Base-by-base conservation (phyloP, 2,113 vertebrate species). In the Noctilio leporinus region DNA sequence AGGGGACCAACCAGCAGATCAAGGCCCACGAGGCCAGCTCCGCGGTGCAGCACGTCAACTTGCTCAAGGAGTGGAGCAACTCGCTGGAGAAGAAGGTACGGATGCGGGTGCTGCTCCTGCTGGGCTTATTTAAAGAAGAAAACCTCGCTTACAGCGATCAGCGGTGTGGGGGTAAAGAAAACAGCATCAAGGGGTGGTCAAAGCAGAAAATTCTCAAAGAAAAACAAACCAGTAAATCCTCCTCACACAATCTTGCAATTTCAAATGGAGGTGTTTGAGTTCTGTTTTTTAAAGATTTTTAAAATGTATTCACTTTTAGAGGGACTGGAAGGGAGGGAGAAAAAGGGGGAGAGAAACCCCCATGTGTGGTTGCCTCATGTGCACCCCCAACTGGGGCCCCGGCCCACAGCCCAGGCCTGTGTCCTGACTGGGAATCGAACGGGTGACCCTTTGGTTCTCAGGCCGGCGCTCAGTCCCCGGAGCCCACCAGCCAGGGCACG, bases 1-100 rank as follows among this genome's bases (percentile, higher is more conserved):
- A 99, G 99, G 99, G 99, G 96, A 98, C 99, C 93, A 99, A 99
- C 96, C 99, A 99, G 98, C 99, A 99, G 96, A 98, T 99, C 97
- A 99, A 99, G 98, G 99, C 99, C 75, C 99, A 99, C 2, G 99
- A 99, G 98, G 98, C 99, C 91, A 99, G 98, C 95, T 99, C 98
- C 7, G 99, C 99, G 20, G 99, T 99, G 26, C 99, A 99, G 96
- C 99, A 99, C 86, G 98, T 99, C 96, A 99, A 99, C 94, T 97
- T 99, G 98, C 99, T 99, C 98, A 99, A 99, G 93, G 99, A 98
- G 88, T 99, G 99, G 98, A 99, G 98, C 98, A 98, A 97, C 96
- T 98, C 98, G 22, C 96, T 99, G 82, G 99, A 99, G 97, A 99
- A 98, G 95, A 99, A 99, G 99, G 99, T 99, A 98, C 75, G 94